Evolutionary conservation across 2,888 invertebrate species (phyloP), one percentile per base, ranked within the genome.

Genomic region (Lithophane ornitopus): DNA sequence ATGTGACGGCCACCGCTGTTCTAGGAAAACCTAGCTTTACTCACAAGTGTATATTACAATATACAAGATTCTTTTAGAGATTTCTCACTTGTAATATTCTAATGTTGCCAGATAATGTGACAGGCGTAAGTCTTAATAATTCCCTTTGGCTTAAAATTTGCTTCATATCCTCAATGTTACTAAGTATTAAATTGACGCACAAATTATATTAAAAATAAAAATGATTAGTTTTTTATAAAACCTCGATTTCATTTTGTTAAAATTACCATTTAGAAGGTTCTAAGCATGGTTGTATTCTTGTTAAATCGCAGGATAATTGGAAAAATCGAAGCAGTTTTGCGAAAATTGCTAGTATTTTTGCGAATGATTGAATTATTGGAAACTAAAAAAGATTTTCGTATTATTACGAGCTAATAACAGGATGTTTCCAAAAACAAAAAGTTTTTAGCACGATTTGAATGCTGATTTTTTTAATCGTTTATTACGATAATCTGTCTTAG

Each of bases 161-260:
- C 41, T 52, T 39, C 11, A 34, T 26, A 22, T 70, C 56, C 7
- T 59, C 46, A 26, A 28, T 41, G 12, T 58, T 34, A 71, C 34
- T 39, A 19, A 54, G 26, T 58, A 77, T 63, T 56, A 28, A 28
- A 63, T 59, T 26, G 16, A 56, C 14, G 34, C 63, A 74, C 54
- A 59, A 75, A 56, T 71, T 67, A 22, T 49, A 11, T 39, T 28
- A 39, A 56, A 44, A 44, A 44, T 28, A 39, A 56, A 44, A 44
- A 44, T 7, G 4, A 22, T 34, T 16, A 9, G 0, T 0, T 56
- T 56, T 66, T 62, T 14, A 26, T 56, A 22, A 65, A 58, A 59
- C 16, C 11, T 74, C 41, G 3, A 63, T 39, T 34, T 34, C 12
- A 63, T 69, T 28, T 76, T 46, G 4, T 63, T 26, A 26, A 28